Evolutionary conservation across 1,140 invertebrate genomes (phyloP).

Genomic region (Stenopsyche tienmushanensis): DNA sequence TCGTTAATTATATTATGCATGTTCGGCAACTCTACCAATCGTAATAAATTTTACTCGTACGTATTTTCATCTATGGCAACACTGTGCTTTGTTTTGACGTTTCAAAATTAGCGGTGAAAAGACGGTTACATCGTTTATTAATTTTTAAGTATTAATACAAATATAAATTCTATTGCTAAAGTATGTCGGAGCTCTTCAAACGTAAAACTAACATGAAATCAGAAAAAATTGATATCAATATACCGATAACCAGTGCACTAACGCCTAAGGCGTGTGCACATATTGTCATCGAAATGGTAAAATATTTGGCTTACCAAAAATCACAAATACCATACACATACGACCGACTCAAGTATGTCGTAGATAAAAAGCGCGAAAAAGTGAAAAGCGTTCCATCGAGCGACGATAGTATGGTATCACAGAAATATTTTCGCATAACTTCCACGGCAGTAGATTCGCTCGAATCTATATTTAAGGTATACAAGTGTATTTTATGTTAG

Average conservation of each 20-base stretch:
- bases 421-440: conserved; percentile 50
- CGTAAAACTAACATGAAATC: too few species aligned
- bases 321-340: conserved; percentile 54
- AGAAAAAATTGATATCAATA: too few species aligned
- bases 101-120: too few species aligned
- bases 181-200: too few species aligned
- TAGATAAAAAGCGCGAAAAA: conserved; percentile 47
- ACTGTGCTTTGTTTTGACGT: too few species aligned
- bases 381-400: conserved; percentile 37
- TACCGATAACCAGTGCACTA: not conserved
- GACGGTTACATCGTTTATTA: too few species aligned
- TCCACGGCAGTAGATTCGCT: conserved; percentile 50
- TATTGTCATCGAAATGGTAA: conserved; percentile 52
- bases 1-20: too few species aligned
- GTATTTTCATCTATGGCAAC: too few species aligned
- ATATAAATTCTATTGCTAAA: too few species aligned
- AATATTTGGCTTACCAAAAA: conserved; percentile 53
- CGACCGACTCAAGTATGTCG: conserved; percentile 52
- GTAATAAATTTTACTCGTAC: too few species aligned
- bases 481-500: not conserved
- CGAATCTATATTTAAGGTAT: conserved; percentile 53
- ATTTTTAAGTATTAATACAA: too few species aligned
- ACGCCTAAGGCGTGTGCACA: conserved; percentile 46
- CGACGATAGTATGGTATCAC: conserved; percentile 50
- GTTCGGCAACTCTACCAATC: too few species aligned